Base-by-base conservation (phyloP, 1,140 invertebrate species). In the Apis cerana region DNA sequence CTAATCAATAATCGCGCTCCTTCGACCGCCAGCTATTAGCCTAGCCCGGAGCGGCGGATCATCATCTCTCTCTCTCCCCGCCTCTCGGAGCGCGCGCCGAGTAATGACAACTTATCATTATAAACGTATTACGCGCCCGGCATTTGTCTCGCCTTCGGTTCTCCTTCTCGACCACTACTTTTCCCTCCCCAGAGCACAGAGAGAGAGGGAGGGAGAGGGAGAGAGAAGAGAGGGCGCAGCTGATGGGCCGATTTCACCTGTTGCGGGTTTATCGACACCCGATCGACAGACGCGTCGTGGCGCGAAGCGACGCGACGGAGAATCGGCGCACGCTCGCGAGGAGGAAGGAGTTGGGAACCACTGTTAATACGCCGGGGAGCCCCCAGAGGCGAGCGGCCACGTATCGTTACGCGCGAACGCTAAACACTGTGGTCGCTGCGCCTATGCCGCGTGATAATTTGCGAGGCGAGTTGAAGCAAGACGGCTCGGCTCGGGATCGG, bases 41-140 rank as follows among this genome's bases (percentile, higher is more conserved):
- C 82, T 91, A 91, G 85, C 89, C 91, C 72, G 86, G 79, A 90
- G 88, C 88, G 85, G 79, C 85, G 84, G 91, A 92, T 92, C 90
- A 93, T 93, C 92, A 92, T 92, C 92, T 93, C 91, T 92, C 91
- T 92, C 71, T 67, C 43, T 65, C 65, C 56, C 75, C 61, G 62
- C 75, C 27, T 62, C 15, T 52, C 79, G 65, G n/a, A n/a, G n/a
- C 85, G 71, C 43, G 82, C 85, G 71, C 67, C 27, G 70, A 43
- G 75, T 89, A 91, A 91, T 90, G 90, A 91, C 92, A 93, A 92
- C 88, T 93, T 90, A 92, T 93, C 88, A 93, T 93, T 93, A 93
- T 93, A 93, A 93, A 91, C 91, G 89, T 91, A 93, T 93, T 93
- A 93, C 83, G 77, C 80, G 74, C 79, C 64, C 76, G 76, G 33